Conservation (phyloP, 2,888 invertebrate species). For the Harpagoxenus sublaevis region DNA sequence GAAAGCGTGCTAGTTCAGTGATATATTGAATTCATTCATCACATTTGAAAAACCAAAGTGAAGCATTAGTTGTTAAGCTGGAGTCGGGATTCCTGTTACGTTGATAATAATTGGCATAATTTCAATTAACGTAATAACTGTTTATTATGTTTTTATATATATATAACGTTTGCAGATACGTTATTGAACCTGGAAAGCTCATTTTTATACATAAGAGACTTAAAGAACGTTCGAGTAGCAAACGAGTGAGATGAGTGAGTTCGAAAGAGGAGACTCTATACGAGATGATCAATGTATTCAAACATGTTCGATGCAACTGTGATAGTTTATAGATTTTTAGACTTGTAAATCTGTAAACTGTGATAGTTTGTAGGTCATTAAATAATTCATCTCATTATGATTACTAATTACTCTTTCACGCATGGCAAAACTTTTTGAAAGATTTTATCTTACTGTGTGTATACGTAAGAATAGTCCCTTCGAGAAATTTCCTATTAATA, state of each 20-base stretch:
- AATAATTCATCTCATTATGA: constrained; percentile 9
- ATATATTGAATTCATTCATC: not conserved
- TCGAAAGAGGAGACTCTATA: not conserved
- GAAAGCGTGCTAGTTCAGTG: not conserved
- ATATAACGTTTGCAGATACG: not conserved
- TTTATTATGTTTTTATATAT: not conserved
- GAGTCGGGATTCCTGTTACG: not conserved
- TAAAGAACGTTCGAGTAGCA: not conserved
- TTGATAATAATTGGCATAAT: not conserved
- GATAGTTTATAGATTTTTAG: constrained; percentile 18
- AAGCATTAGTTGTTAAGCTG: not conserved
- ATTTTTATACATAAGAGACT: not conserved
- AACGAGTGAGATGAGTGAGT: constrained; percentile 1
- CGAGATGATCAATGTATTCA: not conserved
- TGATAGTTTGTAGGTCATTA: constrained; percentile 7
- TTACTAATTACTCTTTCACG: not conserved
- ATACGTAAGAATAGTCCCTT: not conserved
- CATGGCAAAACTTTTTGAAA: not conserved
- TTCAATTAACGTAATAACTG: not conserved
- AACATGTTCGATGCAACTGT: constrained; percentile 26
- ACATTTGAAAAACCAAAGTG: not conserved
- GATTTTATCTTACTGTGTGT: not conserved
- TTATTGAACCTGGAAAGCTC: not conserved
- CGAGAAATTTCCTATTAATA: not conserved
- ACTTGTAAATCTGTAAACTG: not conserved